Base-by-base conservation (phyloP, 1,140 invertebrate genomes). In the Micrasema longulum region DNA sequence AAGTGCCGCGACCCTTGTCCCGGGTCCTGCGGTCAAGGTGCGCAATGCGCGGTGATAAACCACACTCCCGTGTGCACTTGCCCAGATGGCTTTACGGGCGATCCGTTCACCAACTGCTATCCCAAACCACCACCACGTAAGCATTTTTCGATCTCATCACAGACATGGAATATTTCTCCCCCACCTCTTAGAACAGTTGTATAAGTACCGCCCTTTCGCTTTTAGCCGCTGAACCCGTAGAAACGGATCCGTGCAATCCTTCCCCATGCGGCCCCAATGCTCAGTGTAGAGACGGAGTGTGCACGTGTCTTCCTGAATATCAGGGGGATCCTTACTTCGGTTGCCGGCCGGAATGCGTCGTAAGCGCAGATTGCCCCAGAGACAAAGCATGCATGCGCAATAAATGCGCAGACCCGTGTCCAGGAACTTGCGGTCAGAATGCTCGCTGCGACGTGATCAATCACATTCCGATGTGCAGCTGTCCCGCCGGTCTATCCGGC, bases 281-380 rank as follows among this genome's bases (percentile, higher is more conserved):
- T 31, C 77, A 81, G 26, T 89, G 83, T 70, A 79, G 81, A 71
- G 85, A 82, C 72, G 88, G 88, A 9, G 52, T 83, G 53, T 92
- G 91, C 76, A 82, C 84, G 22, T 92, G 91, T 75, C 72, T 90
- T 64, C 79, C 82, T 16, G 89, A 89, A 64, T 93, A 91, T 79
- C 83, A 87, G 48, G 90, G 90, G 20, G 87, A 89, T 80, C 89
- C 90, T 3, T 91, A 91, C 72, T 79, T 81, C 63, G 89, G 87
- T 16, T 95, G 94, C 80, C 83, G 92, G 72, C 93, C 93, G 12
- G 93, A 95, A 81, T 96, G 94, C 80, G 90, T 93, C 0, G 88
- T 93, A 77, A 95, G 93, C 79, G 90, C 92, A 1, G 94, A 96
- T 69, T 96, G 94, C 80, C 84, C 91, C 2, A 85, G 89, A 47